phyloP scores from a whole-genome alignment of 2,888 invertebrate species.

The Nudaria mundana region DNA sequence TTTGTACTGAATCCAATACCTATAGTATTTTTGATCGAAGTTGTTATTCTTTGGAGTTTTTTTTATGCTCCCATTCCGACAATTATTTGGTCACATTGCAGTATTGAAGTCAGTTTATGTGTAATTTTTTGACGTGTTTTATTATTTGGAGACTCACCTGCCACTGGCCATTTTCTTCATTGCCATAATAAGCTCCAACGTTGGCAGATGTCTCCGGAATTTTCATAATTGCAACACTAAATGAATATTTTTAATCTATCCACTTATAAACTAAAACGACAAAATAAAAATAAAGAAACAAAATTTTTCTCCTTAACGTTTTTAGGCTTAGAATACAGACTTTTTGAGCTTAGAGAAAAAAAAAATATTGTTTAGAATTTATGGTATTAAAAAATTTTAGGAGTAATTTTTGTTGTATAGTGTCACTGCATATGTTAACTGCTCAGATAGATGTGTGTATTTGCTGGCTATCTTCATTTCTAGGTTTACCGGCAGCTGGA shows the following conservation, averaged over 20 bases:
- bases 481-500: constrained; percentile 52
- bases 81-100: too few relatives aligned
- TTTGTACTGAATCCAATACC: too few relatives aligned
- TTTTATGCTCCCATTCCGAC: too few relatives aligned
- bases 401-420: constrained; percentile 15
- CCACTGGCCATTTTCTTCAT: constrained; percentile 73
- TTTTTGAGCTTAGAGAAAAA: constrained; percentile 21
- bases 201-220: constrained; percentile 71
- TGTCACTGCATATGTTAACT: constrained; percentile 47
- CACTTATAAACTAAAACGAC: constrained; percentile 42
- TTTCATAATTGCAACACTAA: constrained; percentile 62
- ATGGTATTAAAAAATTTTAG: constrained; percentile 19
- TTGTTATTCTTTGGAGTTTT: too few relatives aligned
- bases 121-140: too few relatives aligned
- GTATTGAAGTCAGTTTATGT: too few relatives aligned
- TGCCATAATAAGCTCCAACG: constrained; percentile 72
- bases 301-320: constrained; percentile 18
- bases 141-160: too few relatives aligned
- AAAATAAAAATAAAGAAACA: constrained; percentile 5
- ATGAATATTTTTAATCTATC: constrained; percentile 11
- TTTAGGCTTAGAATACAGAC: constrained; percentile 20
- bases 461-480: constrained; percentile 61
- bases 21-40: too few relatives aligned
- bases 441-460: constrained; percentile 34
- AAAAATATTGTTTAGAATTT: constrained; percentile 2